Evolutionary conservation across 1,140 invertebrate genomes (phyloP), one percentile per base, ranked within the genome.

Genomic region (Drosophila triauraria): DNA sequence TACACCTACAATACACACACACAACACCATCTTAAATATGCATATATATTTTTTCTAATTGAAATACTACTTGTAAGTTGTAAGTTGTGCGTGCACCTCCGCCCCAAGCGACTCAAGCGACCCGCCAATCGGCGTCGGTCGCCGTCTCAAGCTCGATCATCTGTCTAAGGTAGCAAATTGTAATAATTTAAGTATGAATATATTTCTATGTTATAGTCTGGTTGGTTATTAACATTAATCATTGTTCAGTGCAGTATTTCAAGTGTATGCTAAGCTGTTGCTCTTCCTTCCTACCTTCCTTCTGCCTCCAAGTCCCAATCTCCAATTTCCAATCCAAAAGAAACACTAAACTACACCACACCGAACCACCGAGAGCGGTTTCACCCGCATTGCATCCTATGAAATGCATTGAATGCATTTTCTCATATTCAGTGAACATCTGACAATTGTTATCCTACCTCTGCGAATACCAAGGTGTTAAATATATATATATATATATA

Each of bases 381-480:
- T 78, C 75, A 78, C 46, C 48, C 59, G 75, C 30, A 4, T 54
- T 13, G 53, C 74, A 57, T 65, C 62, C 65, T 78, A 46, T 38
- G 23, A 54, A 77, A 56, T 57, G 75, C 57, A 51, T 51, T 12
- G 30, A 61, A 60, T 59, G 56, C 64, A 61, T 40, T 59, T 48
- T 46, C 53, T 56, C 68, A 67, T 57, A 71, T 75, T 81, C 76
- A 62, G 68, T 71, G 61, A 82, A 86, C 83, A 86, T 86, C 60
- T 78, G 82, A 86, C 82, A 87, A 86, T 86, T 88, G 80, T 88
- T 83, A 86, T 86, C 84, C 82, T 86, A 86, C 82, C 82, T 86
- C 82, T 86, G 72, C 82, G 65, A 80, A 88, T 88, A 82, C 79
- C 84, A 79, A 86, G 78, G 84, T 86, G 80, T 88, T 82, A 72